These are phyloP conservation scores for Thymelicus acteon DNA, from an alignment of 2,888 invertebrate species.

Conservation along the genomic window DNA sequence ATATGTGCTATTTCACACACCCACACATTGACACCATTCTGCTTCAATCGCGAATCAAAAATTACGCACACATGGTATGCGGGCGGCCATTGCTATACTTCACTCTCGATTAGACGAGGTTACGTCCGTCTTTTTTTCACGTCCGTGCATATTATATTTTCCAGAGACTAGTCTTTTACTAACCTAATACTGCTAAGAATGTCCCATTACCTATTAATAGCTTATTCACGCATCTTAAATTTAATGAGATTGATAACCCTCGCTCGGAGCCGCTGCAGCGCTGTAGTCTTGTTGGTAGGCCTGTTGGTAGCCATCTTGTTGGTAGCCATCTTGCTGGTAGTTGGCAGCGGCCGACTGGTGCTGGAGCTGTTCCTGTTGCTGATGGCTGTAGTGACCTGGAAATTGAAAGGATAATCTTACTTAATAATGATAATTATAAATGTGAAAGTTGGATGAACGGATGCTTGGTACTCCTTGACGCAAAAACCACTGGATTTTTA, in stretches of 20 bases:
- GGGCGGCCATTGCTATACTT: too few relatives aligned
- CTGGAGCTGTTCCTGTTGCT: constrained; percentile 38
- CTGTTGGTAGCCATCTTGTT: constrained; percentile 41
- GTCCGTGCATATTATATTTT: not conserved
- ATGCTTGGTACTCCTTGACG: too few relatives aligned
- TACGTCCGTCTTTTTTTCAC: too few relatives aligned
- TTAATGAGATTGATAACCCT: constrained; percentile 37
- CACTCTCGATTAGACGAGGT: too few relatives aligned
- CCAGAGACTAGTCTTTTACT: not conserved
- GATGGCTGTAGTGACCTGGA: constrained; percentile 56
- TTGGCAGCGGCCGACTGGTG: constrained; percentile 10
- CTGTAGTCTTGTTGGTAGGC: constrained; percentile 7
- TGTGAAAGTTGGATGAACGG: too few relatives aligned
- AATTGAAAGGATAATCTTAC: constrained; percentile 11
- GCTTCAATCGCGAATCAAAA: too few relatives aligned
- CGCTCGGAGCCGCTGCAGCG: constrained; percentile 12
- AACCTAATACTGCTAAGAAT: not conserved
- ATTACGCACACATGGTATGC: too few relatives aligned
- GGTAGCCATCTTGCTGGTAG: constrained; percentile 37
- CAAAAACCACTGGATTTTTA: too few relatives aligned
- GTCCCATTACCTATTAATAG: not conserved
- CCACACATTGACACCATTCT: too few relatives aligned
- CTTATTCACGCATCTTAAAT: not conserved
- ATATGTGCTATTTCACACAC: too few relatives aligned
- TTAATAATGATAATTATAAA: too few relatives aligned